A percentile compares a stretch with the other conserved stretches of the same genome.
Conservation (phyloP, 2,888 invertebrate species). For the Stenchaetothrips biformis region DNA sequence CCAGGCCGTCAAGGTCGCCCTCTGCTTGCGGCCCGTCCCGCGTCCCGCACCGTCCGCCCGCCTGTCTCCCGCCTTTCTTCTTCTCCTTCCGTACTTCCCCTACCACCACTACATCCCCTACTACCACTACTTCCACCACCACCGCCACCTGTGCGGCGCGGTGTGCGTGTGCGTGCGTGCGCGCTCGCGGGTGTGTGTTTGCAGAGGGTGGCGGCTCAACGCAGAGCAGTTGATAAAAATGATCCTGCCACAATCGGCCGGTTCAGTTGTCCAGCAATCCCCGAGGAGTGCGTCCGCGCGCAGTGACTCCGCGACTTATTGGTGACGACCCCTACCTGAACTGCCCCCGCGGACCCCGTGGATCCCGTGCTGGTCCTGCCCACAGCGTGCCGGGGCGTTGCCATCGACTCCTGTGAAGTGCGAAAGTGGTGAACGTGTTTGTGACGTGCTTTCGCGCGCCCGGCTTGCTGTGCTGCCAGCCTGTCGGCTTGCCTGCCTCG, state of each 20-base stretch:
- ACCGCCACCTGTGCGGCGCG: neutral
- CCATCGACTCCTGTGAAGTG: too few species aligned
- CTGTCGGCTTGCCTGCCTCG: too few species aligned
- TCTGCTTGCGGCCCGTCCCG: neutral
- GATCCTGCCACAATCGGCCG: neutral
- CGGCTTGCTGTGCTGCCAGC: too few species aligned
- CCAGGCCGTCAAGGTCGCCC: neutral
- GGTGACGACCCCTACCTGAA: too few species aligned
- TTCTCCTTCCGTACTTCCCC: neutral
- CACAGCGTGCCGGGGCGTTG: too few species aligned
- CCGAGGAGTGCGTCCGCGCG: too few species aligned
- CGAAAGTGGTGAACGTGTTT: too few species aligned
- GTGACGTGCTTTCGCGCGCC: too few species aligned
- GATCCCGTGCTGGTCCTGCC: too few species aligned
- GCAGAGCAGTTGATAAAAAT: conserved; percentile 16
- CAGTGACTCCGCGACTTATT: too few species aligned
- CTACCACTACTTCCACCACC: neutral
- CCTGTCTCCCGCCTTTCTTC: neutral
- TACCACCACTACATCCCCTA: neutral
- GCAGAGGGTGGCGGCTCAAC: neutral
- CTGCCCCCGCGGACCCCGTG: too few species aligned
- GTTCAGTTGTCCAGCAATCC: neutral
- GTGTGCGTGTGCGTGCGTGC: neutral
- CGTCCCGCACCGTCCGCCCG: neutral
- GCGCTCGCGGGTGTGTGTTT: neutral